Evolutionary conservation across 2,797 vertebrate species (phyloP).

Genomic region (Takifugu ocellatus): DNA sequence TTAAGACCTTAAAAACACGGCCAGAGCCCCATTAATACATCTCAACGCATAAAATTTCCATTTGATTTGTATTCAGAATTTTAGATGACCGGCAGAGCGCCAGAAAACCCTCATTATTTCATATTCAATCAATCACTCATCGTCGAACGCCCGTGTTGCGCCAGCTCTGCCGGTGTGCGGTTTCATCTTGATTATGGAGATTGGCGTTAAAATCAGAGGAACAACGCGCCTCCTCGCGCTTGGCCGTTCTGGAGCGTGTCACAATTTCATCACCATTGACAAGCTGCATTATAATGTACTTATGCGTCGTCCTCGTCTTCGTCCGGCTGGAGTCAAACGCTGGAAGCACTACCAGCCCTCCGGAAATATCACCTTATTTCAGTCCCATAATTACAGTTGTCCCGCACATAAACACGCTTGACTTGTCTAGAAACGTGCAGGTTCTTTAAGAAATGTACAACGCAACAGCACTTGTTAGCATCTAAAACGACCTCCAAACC

Average conservation of each 20-base stretch:
- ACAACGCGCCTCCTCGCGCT: constrained; percentile 59
- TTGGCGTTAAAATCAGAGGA: constrained; percentile 75
- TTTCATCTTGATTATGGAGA: constrained; percentile 85
- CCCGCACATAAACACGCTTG: neutral
- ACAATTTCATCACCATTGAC: constrained; percentile 80
- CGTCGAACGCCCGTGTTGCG: constrained; percentile 58
- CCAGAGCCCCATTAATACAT: constrained; percentile 77
- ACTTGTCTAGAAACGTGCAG: neutral
- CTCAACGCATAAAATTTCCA: constrained; percentile 84
- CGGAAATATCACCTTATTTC: constrained; percentile 35
- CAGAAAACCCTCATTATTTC: constrained; percentile 82
- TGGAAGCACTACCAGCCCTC: constrained; percentile 27
- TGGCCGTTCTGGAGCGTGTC: constrained; percentile 70
- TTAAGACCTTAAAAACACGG: constrained; percentile 78
- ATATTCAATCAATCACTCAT: constrained; percentile 85
- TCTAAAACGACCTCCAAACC: no score
- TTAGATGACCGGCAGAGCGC: constrained; percentile 79
- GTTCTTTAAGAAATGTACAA: no score
- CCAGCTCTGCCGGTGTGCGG: constrained; percentile 63
- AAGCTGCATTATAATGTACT: constrained; percentile 81
- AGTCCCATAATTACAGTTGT: constrained; percentile 1
- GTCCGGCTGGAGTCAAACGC: constrained; percentile 49
- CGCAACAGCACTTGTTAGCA: neutral
- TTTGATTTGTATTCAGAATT: constrained; percentile 82
- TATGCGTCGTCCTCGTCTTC: constrained; percentile 64